Evolutionary conservation across 1,140 invertebrate species (phyloP).

Genomic region (Drosophila triauraria): DNA sequence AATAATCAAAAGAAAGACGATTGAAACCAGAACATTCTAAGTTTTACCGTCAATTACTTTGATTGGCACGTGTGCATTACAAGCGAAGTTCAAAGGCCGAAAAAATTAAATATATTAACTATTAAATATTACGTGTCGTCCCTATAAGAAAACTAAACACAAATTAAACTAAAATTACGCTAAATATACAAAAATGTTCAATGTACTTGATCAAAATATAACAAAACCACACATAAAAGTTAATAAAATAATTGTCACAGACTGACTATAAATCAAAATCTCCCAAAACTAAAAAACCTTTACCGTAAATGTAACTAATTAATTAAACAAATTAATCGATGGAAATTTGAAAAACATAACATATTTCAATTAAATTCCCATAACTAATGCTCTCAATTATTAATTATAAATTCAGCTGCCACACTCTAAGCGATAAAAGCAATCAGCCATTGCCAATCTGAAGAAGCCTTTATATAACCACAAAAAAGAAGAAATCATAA

Average conservation of each 20-base stretch:
- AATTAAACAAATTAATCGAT: background rate
- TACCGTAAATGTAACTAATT: background rate
- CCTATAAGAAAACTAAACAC: background rate
- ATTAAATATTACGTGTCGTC: background rate
- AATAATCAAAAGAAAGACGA: slow-evolving; percentile 45
- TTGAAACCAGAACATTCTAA: slow-evolving; percentile 26
- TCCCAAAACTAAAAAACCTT: background rate
- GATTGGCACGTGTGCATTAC: slow-evolving; percentile 50
- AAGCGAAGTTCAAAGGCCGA: slow-evolving; percentile 23
- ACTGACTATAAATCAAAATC: no score
- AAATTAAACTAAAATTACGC: background rate
- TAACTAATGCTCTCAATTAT: background rate
- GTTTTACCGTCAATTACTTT: slow-evolving; percentile 33
- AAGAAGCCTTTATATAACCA: slow-evolving; percentile 31
- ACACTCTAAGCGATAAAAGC: slow-evolving; percentile 1
- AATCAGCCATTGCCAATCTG: slow-evolving; percentile 21
- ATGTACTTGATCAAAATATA: slow-evolving; percentile 14
- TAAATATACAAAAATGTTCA: background rate
- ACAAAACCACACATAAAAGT: background rate
- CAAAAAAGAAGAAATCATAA: slow-evolving; percentile 40
- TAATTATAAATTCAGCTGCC: slow-evolving; percentile 5
- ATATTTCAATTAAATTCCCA: background rate
- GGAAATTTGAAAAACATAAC: background rate
- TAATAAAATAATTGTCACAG: no score
- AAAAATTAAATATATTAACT: slow-evolving; percentile 22